Evolutionary conservation across 2,113 vertebrate genomes (phyloP), one percentile per base, ranked within the genome.

Genomic region (Carettochelys insculpta): DNA sequence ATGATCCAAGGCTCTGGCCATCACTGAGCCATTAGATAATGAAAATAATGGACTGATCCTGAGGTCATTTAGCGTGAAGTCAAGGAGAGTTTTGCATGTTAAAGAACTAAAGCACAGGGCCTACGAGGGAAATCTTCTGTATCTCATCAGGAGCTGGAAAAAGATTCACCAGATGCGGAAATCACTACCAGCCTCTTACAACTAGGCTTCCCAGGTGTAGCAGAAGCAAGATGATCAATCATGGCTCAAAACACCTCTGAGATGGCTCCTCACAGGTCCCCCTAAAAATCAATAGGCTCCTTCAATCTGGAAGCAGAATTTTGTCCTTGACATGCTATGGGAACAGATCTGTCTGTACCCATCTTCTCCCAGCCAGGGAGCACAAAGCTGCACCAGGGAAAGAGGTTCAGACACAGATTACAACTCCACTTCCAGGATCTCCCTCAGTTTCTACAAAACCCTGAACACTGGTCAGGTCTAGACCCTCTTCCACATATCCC

Each of bases 11-110:
- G 73, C 27, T 41, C 34, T 80, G 77, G 54, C 41, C 50, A 50
- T 34, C 4, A 13, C 16, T 24, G 41, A 45, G 11, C 22, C 41
- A 25, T 14, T 45, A 27, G 27, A 75, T 75, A 24, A 25, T n/a
- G 8, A 43, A 75, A 75, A 45, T 25, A 43, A 45, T 58, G 71
- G 34, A 10, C 43, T 31, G 45, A 41, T 58, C 54, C 54, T 0
- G 0, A 71, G 25, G 20, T 6, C 20, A 2, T n/a, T 79, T 3
- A 83, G 41, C 50, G 17, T 2, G 0, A 0, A 38, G 19, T 20
- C 61, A 38, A 25, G 65, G 34, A 84, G 34, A 6, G 48, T 43
- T n/a, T 3, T 6, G 45, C 47, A 0, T 0, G 31, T 12, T 41
- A 87, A 43, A 84, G 77, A 47, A 29, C 68, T n/a, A 51, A 9